Conservation (phyloP, 1,140 invertebrate genomes). For the Trachymyrmex cornetzi region DNA sequence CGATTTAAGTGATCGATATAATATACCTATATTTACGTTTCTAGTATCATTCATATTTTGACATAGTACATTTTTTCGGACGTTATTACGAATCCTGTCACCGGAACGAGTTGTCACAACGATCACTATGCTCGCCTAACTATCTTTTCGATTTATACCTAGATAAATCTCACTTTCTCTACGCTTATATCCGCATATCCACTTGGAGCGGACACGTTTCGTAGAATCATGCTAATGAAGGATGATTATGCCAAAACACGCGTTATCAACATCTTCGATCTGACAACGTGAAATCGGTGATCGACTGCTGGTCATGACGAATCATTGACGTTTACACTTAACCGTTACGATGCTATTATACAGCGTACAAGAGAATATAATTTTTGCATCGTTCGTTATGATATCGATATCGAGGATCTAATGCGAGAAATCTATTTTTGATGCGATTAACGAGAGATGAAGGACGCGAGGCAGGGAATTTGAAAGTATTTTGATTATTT, state of each 20-base stretch:
- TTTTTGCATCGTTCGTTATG: slow-evolving; percentile 2
- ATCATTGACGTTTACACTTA: slow-evolving; percentile 57
- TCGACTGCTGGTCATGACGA: slow-evolving; percentile 62
- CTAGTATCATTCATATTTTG: background rate
- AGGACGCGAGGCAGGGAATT: slow-evolving; percentile 48
- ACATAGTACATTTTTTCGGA: slow-evolving; percentile 16
- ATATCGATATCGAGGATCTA: slow-evolving; percentile 3
- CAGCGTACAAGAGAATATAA: slow-evolving; percentile 42
- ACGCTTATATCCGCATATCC: slow-evolving; percentile 28
- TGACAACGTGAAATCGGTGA: slow-evolving; percentile 71
- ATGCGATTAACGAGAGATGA: background rate
- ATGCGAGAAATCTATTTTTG: slow-evolving; percentile 29
- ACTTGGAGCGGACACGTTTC: slow-evolving; percentile 35
- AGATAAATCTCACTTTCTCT: slow-evolving; percentile 56
- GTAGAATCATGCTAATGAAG: slow-evolving; percentile 73
- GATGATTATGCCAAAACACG: slow-evolving; percentile 71
- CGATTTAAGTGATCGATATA: background rate
- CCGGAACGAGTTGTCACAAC: slow-evolving; percentile 54
- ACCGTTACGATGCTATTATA: slow-evolving; percentile 38
- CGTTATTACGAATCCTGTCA: slow-evolving; percentile 46
- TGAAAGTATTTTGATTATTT: slow-evolving; percentile 56
- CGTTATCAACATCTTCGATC: slow-evolving; percentile 69
- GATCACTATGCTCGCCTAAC: slow-evolving; percentile 27
- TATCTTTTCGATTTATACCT: slow-evolving; percentile 43
- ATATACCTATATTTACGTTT: background rate